These are phyloP conservation scores for Wasmannia auropunctata DNA, from an alignment of 1,140 invertebrate genomes.

Conservation along the genomic window DNA sequence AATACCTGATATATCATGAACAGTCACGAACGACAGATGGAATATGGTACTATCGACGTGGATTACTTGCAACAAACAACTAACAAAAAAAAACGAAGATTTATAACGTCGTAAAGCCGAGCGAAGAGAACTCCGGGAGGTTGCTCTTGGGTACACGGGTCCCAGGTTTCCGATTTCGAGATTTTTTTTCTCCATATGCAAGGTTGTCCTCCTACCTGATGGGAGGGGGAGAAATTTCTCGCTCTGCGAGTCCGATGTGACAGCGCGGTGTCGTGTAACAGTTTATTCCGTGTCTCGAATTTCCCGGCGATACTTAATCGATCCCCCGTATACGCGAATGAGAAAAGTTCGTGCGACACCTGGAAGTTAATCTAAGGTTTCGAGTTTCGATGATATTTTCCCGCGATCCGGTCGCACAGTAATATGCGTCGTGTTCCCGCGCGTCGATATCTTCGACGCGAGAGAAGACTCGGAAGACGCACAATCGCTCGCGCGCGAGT, in stretches of 20 bases:
- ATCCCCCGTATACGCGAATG: conserved; percentile 69
- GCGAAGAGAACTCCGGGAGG: conserved; percentile 53
- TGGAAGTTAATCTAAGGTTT: conserved; percentile 41
- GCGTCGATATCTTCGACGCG: conserved; percentile 20
- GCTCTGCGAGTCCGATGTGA: conserved; percentile 11
- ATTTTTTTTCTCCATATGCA: conserved; percentile 59
- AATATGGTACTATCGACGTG: neutral
- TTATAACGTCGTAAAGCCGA: conserved; percentile 62
- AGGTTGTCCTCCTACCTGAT: conserved; percentile 67
- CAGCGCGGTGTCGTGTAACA: conserved; percentile 78
- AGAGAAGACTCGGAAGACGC: no score
- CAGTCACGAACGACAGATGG: neutral
- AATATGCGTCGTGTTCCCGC: neutral
- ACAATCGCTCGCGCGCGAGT: conserved; percentile 4
- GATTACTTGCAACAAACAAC: neutral
- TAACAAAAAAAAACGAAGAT: conserved; percentile 47
- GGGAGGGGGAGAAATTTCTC: conserved; percentile 22
- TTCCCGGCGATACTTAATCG: conserved; percentile 80
- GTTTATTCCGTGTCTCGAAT: conserved; percentile 80
- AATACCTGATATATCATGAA: neutral
- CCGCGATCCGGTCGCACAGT: neutral
- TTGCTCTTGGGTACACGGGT: conserved; percentile 61
- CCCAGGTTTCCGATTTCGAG: conserved; percentile 80
- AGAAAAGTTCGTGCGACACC: conserved; percentile 43
- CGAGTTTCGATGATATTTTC: conserved; percentile 38